These are phyloP conservation scores for Crocidura indochinensis DNA, from an alignment of 2,797 vertebrate genomes.

Conservation along the genomic window DNA sequence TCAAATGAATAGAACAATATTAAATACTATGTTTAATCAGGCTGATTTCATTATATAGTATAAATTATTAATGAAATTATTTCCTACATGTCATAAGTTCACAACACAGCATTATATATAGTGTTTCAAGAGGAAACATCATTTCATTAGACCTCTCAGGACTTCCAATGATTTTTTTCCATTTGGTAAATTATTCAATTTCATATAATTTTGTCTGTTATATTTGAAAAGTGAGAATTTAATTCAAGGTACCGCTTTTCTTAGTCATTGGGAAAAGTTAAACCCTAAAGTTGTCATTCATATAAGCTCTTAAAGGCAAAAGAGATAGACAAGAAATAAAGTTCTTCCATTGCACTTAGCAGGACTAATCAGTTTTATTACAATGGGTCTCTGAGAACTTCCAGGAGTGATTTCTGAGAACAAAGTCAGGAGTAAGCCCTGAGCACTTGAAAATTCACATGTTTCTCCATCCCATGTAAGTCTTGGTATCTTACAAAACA, in stretches of 20 bases:
- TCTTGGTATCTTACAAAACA: not conserved
- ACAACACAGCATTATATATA: not conserved
- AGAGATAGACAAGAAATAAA: too few species aligned
- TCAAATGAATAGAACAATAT: not conserved
- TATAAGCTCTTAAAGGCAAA: not conserved
- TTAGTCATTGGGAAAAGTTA: slow-evolving; percentile 26
- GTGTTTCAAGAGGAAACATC: not conserved
- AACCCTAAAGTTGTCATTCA: not conserved
- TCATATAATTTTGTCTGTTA: not conserved
- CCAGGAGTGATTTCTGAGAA: not conserved
- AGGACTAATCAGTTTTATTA: too few species aligned
- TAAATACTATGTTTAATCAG: not conserved
- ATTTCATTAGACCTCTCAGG: not conserved
- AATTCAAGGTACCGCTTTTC: not conserved
- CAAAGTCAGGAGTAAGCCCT: not conserved
- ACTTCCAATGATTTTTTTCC: not conserved
- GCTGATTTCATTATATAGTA: not conserved
- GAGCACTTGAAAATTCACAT: not conserved
- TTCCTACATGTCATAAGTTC: not conserved
- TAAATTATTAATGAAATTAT: not conserved
- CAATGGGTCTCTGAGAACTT: too few species aligned
- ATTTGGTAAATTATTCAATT: not conserved
- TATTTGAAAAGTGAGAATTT: not conserved
- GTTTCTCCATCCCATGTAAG: not conserved
- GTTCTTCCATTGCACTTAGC: too few species aligned